These are phyloP conservation scores for Hedya salicella DNA, from an alignment of 2,888 invertebrate genomes.

Conservation along the genomic window DNA sequence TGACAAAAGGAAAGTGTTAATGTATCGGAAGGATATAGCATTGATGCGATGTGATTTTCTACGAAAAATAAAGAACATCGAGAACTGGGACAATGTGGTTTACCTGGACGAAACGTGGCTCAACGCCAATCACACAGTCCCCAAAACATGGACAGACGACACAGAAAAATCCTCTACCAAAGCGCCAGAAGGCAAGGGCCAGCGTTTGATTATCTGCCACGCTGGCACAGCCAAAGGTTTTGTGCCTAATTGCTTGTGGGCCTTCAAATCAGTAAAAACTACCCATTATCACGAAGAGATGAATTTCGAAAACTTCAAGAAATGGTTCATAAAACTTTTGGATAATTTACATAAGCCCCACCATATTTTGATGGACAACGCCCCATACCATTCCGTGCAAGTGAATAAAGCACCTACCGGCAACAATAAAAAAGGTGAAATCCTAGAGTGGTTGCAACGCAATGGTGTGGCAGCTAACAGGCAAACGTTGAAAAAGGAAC, in stretches of 20 bases:
- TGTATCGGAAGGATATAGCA: neutral
- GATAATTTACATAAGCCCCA: constrained; percentile 37
- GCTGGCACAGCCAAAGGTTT: neutral
- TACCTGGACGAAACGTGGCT: constrained; percentile 5
- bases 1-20: constrained; percentile 2
- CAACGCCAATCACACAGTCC: constrained; percentile 1
- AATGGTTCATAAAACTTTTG: constrained; percentile 32
- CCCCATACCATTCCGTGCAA: constrained; percentile 47
- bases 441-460: constrained; percentile 43
- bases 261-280: neutral
- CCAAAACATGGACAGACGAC: neutral
- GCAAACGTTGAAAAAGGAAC: constrained; percentile 44
- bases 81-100: neutral
- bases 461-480: constrained; percentile 43
- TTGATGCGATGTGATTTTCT: neutral
- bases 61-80: neutral
- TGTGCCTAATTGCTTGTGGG: neutral
- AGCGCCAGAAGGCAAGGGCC: neutral
- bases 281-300: neutral
- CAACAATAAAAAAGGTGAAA: constrained; percentile 41
- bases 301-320: neutral
- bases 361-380: constrained; percentile 45
- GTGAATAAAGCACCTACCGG: constrained; percentile 42
- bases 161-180: neutral
- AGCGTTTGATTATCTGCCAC: neutral